These are phyloP conservation scores for Rhegmatorhina hoffmannsi DNA, from an alignment of 2,113 vertebrate genomes.

Conservation along the genomic window DNA sequence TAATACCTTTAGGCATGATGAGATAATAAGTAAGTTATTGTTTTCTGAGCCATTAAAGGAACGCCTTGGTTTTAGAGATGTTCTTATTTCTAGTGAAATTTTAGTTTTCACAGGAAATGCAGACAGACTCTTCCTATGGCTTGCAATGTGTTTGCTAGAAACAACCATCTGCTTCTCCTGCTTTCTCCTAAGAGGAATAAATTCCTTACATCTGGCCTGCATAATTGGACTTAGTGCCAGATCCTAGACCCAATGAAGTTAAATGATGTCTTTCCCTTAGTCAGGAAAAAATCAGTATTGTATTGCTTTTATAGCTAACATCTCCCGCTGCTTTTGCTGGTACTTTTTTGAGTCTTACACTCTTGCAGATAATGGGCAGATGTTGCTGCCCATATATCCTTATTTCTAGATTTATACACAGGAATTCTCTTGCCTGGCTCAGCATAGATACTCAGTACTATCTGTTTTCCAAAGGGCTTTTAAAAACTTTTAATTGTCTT, in stretches of 20 bases:
- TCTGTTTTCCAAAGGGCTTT: not conserved
- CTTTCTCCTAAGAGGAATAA: constrained; percentile 50
- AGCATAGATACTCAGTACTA: not conserved
- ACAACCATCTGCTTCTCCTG: constrained; percentile 56
- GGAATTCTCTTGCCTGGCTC: constrained; percentile 23
- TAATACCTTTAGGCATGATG: constrained; percentile 39
- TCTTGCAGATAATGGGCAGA: constrained; percentile 48
- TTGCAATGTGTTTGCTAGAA: constrained; percentile 50
- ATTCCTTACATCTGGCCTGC: constrained; percentile 61
- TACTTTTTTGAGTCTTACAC: not conserved
- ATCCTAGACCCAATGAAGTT: constrained; percentile 57
- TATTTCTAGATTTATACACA: constrained; percentile 54
- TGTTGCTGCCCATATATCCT: constrained; percentile 48
- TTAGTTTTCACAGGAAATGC: constrained; percentile 39
- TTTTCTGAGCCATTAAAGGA: constrained; percentile 43
- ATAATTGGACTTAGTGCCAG: constrained; percentile 43
- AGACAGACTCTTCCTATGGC: constrained; percentile 10
- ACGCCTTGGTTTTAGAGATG: constrained; percentile 24
- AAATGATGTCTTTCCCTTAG: constrained; percentile 69
- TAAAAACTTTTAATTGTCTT: constrained; percentile 28
- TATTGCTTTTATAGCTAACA: constrained; percentile 51
- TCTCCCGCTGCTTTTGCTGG: constrained; percentile 32
- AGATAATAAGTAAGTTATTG: constrained; percentile 53
- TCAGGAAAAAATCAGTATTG: constrained; percentile 49
- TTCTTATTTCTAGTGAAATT: constrained; percentile 31